phyloP scores from a whole-genome alignment of 2,113 vertebrate genomes.

The Pteropus alecto region DNA sequence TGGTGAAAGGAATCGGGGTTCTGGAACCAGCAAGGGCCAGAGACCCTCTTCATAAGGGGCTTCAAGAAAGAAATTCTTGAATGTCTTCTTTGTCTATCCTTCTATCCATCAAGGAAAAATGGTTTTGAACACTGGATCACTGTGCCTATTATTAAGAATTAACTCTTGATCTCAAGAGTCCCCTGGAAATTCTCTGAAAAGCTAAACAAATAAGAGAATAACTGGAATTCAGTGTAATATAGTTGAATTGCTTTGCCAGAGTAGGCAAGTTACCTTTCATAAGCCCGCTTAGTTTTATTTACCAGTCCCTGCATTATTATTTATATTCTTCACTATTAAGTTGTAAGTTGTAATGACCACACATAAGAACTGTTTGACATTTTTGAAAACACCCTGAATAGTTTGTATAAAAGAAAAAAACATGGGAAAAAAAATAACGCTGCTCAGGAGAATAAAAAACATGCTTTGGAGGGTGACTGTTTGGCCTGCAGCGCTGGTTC shows the following conservation, averaged over 20 bases:
- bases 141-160: neutral
- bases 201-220: neutral
- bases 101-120: neutral
- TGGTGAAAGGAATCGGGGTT: neutral
- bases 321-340: neutral
- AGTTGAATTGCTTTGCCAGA: neutral
- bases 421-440: neutral
- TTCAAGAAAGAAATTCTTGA: neutral
- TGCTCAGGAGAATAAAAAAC: neutral
- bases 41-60: neutral
- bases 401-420: neutral
- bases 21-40: neutral
- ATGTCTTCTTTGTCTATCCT: neutral
- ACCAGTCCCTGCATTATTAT: neutral
- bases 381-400: neutral
- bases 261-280: neutral
- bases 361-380: neutral
- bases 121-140: neutral
- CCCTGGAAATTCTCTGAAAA: neutral
- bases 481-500: neutral
- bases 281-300: neutral
- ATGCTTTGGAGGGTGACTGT: neutral
- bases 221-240: neutral
- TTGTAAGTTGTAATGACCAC: neutral
- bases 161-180: neutral